Base-by-base conservation (phyloP, 2,888 invertebrate species). In the Macrophya annulata region DNA sequence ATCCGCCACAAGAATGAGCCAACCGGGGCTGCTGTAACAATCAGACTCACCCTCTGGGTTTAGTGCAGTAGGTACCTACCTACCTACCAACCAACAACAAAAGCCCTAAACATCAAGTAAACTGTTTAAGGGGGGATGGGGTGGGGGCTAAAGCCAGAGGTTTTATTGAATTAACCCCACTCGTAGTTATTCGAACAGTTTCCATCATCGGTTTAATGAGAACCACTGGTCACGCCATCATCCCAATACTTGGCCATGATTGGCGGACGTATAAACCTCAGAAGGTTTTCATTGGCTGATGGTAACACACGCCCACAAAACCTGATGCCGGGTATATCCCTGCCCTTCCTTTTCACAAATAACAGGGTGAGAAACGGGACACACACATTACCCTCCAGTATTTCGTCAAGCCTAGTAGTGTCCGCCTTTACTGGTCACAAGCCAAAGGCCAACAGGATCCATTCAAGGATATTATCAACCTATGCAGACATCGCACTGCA, bases 1-100 rank as follows among this genome's bases (percentile, higher is more conserved):
- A 93, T 92, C 91, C 92, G 90, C 93, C 93, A 90, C 93, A 92
- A 92, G 92, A 92, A 93, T 92, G 92, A 93, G 91, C 91, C 92
- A 55, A 77, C 77, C 77, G n/a, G 51, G 55, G 77, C 68, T 37
- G 25, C 81, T 59, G 68, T 59, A 45, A 83, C 68, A 68, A 83
- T 83, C 68, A 25, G 45, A 65, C 83, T 71, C 68, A 48, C 68
- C 65, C 68, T 62, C 45, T 37, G 51, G 45, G 45, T 45, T 45
- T 77, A 55, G 3, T 37, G 51, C 15, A 17, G 17, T 77, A 77
- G 25, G 31, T 45, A 45, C 59, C 59, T 21, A 21, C 59, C 59
- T 59, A 21, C 74, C 74, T n/a, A 43, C 21, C 45, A 74, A 25
- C 68, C 72, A 74, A 74, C 72, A 74, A 86, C 87, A 86, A 87